Percentiles rank a stretch among this genome's conserved stretches.
Conservation (phyloP, 2,113 vertebrate genomes). For the Nanorana parkeri region DNA sequence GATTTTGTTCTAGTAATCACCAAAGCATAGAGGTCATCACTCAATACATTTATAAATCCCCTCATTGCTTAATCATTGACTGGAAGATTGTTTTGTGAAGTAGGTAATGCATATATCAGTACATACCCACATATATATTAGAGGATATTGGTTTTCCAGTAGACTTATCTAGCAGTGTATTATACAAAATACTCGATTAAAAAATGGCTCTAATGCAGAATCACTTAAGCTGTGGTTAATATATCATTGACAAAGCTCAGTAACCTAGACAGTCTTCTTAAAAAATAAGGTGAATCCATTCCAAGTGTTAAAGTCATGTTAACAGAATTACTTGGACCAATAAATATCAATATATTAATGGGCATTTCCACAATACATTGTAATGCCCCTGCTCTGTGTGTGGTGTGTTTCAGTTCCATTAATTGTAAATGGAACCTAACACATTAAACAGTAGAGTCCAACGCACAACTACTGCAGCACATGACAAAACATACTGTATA, state of each 20-base stretch:
- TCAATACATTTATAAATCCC: neutral
- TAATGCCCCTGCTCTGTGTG: too few species aligned
- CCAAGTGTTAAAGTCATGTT: too few species aligned
- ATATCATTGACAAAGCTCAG: neutral
- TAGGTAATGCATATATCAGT: constrained; percentile 26
- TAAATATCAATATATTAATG: too few species aligned
- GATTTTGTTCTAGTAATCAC: constrained; percentile 26
- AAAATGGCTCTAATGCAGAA: neutral
- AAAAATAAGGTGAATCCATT: too few species aligned
- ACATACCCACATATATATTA: constrained; percentile 5
- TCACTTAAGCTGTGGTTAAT: neutral
- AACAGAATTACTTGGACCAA: too few species aligned
- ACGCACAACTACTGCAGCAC: too few species aligned
- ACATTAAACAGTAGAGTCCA: too few species aligned
- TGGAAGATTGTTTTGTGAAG: constrained; percentile 11
- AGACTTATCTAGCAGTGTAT: neutral
- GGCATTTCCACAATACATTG: too few species aligned
- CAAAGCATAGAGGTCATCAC: constrained; percentile 17
- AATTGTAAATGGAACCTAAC: too few species aligned
- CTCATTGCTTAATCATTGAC: constrained; percentile 30
- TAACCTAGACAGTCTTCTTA: neutral
- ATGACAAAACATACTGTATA: too few species aligned
- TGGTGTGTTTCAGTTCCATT: too few species aligned
- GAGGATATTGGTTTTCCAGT: constrained; percentile 20
- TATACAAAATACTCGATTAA: constrained; percentile 11